Percentiles rank a stretch among this genome's conserved stretches.
Evolutionary conservation across 2,113 vertebrate genomes (phyloP).

Genomic region (Typhlomys cinereus): DNA sequence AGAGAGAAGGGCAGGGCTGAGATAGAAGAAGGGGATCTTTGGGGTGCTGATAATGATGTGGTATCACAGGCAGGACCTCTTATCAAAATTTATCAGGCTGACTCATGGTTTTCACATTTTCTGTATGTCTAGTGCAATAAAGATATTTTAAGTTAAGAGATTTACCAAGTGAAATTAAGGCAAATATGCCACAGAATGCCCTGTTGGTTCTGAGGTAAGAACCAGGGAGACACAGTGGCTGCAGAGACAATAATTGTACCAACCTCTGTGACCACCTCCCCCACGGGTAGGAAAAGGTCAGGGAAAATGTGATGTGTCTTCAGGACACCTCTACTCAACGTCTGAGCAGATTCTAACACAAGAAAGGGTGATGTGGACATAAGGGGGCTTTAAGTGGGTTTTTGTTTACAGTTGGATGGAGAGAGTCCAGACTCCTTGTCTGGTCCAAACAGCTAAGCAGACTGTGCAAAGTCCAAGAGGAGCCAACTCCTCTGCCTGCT

Average conservation of each 20-base stretch:
- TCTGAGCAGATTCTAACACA: neutral
- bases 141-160: neutral
- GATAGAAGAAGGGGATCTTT: neutral
- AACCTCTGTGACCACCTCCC: neutral
- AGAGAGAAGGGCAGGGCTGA: accelerated
- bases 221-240: neutral
- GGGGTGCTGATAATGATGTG: too few relatives aligned
- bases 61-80: neutral
- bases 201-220: neutral
- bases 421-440: neutral
- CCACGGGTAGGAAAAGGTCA: accelerated
- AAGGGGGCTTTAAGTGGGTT: neutral
- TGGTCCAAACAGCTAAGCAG: slow-evolving; percentile 16
- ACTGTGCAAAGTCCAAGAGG: neutral
- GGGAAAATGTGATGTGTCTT: accelerated
- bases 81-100: neutral
- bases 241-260: neutral
- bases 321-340: neutral
- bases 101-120: neutral
- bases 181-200: neutral
- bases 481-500: neutral
- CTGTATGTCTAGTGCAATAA: neutral
- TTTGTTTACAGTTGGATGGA: neutral
- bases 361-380: neutral
- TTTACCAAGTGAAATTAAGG: neutral